phyloP scores from a whole-genome alignment of 2,797 vertebrate genomes.

The Nyctalus aviator region DNA sequence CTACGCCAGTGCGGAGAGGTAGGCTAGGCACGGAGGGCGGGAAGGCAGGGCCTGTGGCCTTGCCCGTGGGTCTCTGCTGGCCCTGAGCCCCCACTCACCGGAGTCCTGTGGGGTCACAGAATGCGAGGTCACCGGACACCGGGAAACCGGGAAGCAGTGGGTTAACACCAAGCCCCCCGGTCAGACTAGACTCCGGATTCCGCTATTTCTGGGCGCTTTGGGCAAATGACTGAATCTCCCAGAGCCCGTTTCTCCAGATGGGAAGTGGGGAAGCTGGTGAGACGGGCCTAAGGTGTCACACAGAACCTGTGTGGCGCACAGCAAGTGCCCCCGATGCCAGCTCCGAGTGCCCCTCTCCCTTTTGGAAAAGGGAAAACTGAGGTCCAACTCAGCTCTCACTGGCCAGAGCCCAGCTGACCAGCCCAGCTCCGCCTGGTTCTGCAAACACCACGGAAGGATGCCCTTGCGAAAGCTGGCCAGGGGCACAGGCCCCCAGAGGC shows the following conservation, averaged over 20 bases:
- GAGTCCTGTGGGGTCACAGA: not conserved
- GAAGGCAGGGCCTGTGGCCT: not conserved
- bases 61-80: not conserved
- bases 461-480: not conserved
- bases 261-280: not conserved
- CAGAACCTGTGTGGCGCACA: not conserved
- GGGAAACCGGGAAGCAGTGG: not conserved
- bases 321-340: not conserved
- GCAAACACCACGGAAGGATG: not conserved
- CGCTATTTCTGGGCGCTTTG: not conserved
- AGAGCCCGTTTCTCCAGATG: not conserved
- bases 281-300: not conserved
- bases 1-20: conserved; percentile 93
- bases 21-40: not conserved
- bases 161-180: not conserved
- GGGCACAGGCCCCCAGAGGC: not conserved
- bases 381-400: not conserved
- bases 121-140: not conserved
- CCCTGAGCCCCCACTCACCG: not conserved
- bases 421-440: not conserved
- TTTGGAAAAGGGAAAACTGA: not conserved
- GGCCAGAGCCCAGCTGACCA: not conserved
- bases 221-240: not conserved
- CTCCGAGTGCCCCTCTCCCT: not conserved
- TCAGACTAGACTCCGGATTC: not conserved